Conservation (phyloP, 2,797 vertebrate species). For the Xenentodon cancila region DNA sequence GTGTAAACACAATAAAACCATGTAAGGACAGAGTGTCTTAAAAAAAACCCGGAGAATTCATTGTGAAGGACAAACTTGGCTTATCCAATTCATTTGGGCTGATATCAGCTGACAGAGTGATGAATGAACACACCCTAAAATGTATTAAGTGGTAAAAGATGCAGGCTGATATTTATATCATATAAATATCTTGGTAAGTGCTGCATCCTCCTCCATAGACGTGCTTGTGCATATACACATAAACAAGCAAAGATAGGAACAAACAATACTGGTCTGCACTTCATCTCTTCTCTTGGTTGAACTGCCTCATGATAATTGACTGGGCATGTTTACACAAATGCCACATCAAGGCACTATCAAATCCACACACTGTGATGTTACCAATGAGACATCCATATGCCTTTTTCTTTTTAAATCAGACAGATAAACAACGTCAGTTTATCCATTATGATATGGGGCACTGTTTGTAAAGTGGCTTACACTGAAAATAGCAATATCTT, state of each 20-base stretch:
- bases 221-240: conserved; percentile 25
- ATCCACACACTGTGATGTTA: not conserved
- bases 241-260: conserved; percentile 17
- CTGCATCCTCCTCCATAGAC: conserved; percentile 14
- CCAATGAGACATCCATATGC: not conserved
- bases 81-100: conserved; percentile 51
- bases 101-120: conserved; percentile 77
- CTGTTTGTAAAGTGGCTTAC: too few relatives aligned
- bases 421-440: not conserved
- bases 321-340: conserved; percentile 8
- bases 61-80: conserved; percentile 60
- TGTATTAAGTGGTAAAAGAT: conserved; percentile 57
- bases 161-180: conserved; percentile 69
- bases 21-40: conserved; percentile 22
- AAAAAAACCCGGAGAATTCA: conserved; percentile 15
- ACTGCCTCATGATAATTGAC: conserved; percentile 7
- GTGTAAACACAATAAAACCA: conserved; percentile 50
- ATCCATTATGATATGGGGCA: not conserved
- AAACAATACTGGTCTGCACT: conserved; percentile 18
- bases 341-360: conserved; percentile 16
- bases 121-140: conserved; percentile 69
- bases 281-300: conserved; percentile 21
- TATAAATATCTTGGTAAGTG: conserved; percentile 65
- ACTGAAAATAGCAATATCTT: too few relatives aligned
- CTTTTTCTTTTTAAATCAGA: conserved; percentile 7